phyloP scores from a whole-genome alignment of 1,140 invertebrate species.

The Odontomachus brunneus region DNA sequence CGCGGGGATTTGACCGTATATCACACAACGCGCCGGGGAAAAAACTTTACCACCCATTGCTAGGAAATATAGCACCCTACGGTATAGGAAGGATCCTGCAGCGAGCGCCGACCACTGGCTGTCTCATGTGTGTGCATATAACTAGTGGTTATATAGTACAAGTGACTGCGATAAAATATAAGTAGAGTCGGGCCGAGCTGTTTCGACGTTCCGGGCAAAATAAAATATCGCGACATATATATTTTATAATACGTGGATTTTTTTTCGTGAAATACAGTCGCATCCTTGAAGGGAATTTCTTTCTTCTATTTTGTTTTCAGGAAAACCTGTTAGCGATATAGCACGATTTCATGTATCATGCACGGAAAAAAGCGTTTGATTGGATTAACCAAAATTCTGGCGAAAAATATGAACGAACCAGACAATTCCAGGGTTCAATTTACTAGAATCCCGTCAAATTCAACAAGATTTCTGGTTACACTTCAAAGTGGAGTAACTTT shows the following conservation, averaged over 20 bases:
- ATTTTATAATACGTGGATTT: slow-evolving; percentile 10
- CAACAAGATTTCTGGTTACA: too few species aligned
- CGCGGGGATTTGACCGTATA: slow-evolving; percentile 64
- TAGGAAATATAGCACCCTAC: slow-evolving; percentile 69
- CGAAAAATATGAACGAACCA: too few species aligned
- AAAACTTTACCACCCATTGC: slow-evolving; percentile 73
- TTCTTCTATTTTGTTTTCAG: too few species aligned
- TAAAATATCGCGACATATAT: slow-evolving; percentile 38
- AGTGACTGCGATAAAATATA: slow-evolving; percentile 70
- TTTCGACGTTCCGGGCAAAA: slow-evolving; percentile 38
- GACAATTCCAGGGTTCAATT: too few species aligned
- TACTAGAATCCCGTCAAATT: too few species aligned
- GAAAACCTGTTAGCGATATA: too few species aligned
- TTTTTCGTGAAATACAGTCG: not conserved
- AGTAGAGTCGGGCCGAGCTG: slow-evolving; percentile 20
- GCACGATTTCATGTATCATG: too few species aligned
- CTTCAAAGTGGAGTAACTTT: too few species aligned
- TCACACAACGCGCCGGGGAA: slow-evolving; percentile 59
- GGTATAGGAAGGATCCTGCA: slow-evolving; percentile 58
- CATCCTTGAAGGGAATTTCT: not conserved
- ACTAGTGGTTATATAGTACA: slow-evolving; percentile 69
- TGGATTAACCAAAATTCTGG: too few species aligned
- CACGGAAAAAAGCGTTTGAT: too few species aligned
- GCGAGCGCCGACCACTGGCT: slow-evolving; percentile 38
- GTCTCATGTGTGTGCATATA: slow-evolving; percentile 60